Conservation (phyloP, 2,113 vertebrate genomes). For the Panthera uncia region DNA sequence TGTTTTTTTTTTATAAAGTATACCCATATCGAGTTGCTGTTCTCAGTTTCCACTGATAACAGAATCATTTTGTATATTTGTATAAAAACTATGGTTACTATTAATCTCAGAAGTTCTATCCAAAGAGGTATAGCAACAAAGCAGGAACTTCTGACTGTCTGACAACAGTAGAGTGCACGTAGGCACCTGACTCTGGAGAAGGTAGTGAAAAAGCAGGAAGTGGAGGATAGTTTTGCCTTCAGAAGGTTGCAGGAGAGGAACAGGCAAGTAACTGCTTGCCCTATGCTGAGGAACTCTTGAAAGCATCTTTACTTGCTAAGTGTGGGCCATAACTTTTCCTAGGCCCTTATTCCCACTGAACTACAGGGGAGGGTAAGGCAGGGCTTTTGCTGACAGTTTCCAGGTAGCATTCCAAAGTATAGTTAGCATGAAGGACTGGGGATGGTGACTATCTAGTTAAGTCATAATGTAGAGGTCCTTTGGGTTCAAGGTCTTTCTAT, state of each 20-base stretch:
- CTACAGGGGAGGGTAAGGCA: not conserved
- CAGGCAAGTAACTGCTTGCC: not conserved
- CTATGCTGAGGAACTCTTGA: not conserved
- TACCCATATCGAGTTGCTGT: not conserved
- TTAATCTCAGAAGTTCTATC: slow-evolving; percentile 6
- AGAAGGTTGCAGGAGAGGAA: not conserved
- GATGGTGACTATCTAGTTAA: not conserved
- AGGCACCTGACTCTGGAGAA: not conserved
- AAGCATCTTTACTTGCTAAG: not conserved
- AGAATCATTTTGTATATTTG: not conserved
- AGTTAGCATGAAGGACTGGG: not conserved
- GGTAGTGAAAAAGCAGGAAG: not conserved
- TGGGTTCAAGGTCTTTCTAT: not conserved
- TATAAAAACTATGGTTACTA: not conserved
- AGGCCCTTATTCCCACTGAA: not conserved
- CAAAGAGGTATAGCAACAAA: not conserved
- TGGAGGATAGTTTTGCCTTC: not conserved
- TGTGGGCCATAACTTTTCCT: not conserved
- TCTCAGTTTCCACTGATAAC: not conserved
- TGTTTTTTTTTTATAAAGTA: not conserved
- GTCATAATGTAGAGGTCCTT: not conserved
- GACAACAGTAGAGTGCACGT: not conserved
- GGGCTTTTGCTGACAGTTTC: not conserved
- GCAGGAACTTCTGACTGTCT: not conserved
- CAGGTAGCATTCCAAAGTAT: not conserved